Evolutionary conservation across 2,888 invertebrate genomes (phyloP), one percentile per base, ranked within the genome.

Genomic region (Dryadula phaetusa): DNA sequence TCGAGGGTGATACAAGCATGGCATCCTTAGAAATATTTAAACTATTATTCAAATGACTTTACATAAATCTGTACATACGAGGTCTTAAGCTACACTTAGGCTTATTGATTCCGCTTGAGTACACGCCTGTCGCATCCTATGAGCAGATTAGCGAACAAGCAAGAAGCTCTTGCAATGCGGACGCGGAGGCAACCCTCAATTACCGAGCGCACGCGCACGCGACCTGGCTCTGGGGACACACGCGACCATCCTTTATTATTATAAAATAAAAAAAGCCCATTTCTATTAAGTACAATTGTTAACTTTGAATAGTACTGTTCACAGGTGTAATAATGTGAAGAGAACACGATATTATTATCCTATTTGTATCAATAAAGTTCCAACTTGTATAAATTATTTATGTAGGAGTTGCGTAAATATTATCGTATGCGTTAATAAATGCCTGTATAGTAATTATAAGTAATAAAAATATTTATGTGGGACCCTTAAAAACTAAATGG

Each of bases 231-330:
- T 62, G 62, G 90, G 89, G 90, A 89, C 75, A 70, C 90, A 90
- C 90, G 87, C 87, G 90, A 81, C 89, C 76, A 73, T 83, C 85
- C 87, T 76, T 78, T 72, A 76, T 86, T 85, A 88, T 88, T 88
- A 86, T 81, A 82, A 78, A 83, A 82, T 82, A 83, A 83, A 60
- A 82, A 82, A 76, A 79, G 53, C 53, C 52, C 56, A 64, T 62
- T 65, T 42, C 60, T 58, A 58, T 65, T 42, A 56, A 34, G 44
- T 47, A 22, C 1, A 22, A 14, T 47, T 47, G 37, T 46, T 47
- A 22, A 22, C 22, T 56, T 56, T 40, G 10, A 56, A 40, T 40
- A 22, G 28, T 16, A 8, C 6, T 49, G 28, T 32, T 40, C 10
- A 40, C 40, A 56, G 40, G 40, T 56, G 32, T 28, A 25, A 28